Evolutionary conservation across 2,113 vertebrate species (phyloP).

Genomic region (Onychorhynchus coronatus): DNA sequence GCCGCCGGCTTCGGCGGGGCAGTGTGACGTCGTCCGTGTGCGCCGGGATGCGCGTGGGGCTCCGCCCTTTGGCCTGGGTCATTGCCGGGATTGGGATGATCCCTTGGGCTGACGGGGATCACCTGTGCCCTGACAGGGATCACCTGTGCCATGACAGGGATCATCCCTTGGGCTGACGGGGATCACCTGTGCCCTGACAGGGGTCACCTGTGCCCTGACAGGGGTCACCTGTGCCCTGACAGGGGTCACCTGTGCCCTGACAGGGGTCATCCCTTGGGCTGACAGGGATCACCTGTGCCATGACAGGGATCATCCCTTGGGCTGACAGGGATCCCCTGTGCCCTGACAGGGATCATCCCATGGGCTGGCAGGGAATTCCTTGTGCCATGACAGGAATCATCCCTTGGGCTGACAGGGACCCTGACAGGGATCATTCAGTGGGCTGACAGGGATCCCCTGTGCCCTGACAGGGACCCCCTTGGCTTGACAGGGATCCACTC

Average conservation of each 20-base stretch:
- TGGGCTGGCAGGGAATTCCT: too few relatives aligned
- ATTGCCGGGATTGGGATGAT: fast-evolving
- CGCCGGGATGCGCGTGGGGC: fast-evolving
- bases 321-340: fast-evolving
- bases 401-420: too few relatives aligned
- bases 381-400: too few relatives aligned
- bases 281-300: too few relatives aligned
- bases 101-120: fast-evolving
- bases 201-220: too few relatives aligned
- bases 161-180: too few relatives aligned
- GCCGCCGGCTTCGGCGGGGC: neutral
- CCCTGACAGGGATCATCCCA: too few relatives aligned
- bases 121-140: neutral
- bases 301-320: too few relatives aligned
- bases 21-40: fast-evolving
- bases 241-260: neutral
- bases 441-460: too few relatives aligned
- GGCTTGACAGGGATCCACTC: neutral
- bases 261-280: neutral
- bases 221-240: too few relatives aligned
- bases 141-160: too few relatives aligned
- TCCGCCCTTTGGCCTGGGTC: fast-evolving
- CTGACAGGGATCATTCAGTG: neutral
- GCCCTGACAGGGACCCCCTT: too few relatives aligned
- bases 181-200: neutral